Conservation (phyloP, 2,797 vertebrate species). For the Pterois miles region DNA sequence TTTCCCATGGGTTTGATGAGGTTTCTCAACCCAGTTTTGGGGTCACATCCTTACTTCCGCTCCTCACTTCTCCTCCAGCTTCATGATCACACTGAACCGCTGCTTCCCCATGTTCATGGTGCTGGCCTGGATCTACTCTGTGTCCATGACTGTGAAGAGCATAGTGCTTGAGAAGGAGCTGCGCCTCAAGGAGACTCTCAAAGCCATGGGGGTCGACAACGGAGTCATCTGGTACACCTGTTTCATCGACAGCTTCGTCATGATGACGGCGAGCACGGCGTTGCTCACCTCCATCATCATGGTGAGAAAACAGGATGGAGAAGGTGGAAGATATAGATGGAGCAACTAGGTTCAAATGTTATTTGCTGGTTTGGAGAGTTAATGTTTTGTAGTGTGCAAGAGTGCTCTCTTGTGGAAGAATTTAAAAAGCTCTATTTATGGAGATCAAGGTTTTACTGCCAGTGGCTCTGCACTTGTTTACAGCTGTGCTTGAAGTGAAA, state of each 20-base stretch:
- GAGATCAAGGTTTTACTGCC: background rate
- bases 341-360: background rate
- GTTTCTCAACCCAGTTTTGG: background rate
- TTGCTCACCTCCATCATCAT: constrained; percentile 90
- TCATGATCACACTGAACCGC: constrained; percentile 96
- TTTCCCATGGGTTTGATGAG: background rate
- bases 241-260: constrained; percentile 94
- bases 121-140: constrained; percentile 96
- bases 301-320: constrained; percentile 79
- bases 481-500: background rate
- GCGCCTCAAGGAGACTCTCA: constrained; percentile 93
- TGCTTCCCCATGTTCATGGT: constrained; percentile 97
- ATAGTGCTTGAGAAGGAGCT: constrained; percentile 96
- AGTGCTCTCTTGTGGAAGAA: constrained; percentile 65
- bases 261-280: constrained; percentile 89
- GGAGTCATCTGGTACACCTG: constrained; percentile 93
- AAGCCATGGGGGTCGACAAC: constrained; percentile 91
- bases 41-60: background rate
- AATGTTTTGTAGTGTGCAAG: constrained; percentile 1
- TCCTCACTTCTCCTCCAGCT: constrained; percentile 75
- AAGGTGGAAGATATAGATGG: background rate
- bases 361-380: background rate
- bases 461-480: background rate
- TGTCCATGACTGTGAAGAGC: constrained; percentile 94
- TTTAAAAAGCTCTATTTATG: background rate